phyloP scores from a whole-genome alignment of 2,797 vertebrate species.

The Sebastolobus altivelis region DNA sequence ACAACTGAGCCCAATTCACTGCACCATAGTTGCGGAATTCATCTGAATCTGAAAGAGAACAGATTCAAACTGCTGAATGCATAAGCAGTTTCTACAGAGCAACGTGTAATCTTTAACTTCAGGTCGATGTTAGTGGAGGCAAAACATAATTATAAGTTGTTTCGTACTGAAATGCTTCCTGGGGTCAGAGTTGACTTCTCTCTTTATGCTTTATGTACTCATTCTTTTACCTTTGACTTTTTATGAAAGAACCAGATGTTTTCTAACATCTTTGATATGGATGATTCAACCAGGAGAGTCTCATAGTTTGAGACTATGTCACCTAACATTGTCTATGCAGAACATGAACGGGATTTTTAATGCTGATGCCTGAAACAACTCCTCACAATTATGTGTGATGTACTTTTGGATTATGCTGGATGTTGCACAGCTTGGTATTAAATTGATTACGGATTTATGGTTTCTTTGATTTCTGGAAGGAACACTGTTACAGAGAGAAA shows the following conservation, averaged over 20 bases:
- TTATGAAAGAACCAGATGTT: background rate
- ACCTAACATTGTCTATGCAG: too few relatives aligned
- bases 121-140: background rate
- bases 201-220: background rate
- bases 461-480: slow-evolving; percentile 24
- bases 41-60: background rate
- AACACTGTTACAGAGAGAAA: slow-evolving; percentile 20
- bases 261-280: background rate
- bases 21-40: background rate
- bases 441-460: background rate
- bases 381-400: background rate
- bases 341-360: background rate
- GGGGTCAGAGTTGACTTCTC: background rate
- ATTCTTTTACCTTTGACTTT: background rate
- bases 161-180: background rate
- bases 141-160: background rate
- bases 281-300: background rate
- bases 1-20: background rate
- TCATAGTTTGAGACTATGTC: background rate
- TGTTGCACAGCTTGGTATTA: slow-evolving; percentile 4
- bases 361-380: background rate
- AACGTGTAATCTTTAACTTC: background rate
- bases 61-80: background rate
- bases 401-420: background rate
- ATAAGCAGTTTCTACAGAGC: background rate